phyloP scores from a whole-genome alignment of 2,113 vertebrate species.

The Mohoua ochrocephala region DNA sequence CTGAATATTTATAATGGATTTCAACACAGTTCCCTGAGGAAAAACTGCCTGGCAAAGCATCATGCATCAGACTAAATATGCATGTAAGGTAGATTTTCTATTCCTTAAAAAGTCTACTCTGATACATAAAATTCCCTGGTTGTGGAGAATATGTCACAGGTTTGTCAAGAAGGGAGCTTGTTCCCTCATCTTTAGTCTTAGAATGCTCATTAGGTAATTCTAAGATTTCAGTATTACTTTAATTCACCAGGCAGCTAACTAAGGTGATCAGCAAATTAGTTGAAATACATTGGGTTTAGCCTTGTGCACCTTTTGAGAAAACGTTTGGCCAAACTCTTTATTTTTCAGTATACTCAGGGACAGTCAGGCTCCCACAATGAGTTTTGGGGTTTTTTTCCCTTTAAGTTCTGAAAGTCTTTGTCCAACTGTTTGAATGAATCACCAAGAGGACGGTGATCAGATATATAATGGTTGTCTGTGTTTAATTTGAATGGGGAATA shows the following conservation, averaged over 20 bases:
- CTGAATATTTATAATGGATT: conserved; percentile 14
- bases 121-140: background rate
- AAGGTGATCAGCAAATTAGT: background rate
- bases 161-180: background rate
- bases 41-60: background rate
- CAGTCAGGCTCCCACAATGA: background rate
- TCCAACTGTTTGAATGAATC: background rate
- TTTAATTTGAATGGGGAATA: background rate
- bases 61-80: background rate
- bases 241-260: background rate
- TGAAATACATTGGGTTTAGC: background rate
- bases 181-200: background rate
- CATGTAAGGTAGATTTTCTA: background rate
- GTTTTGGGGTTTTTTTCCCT: background rate
- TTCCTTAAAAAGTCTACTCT: background rate
- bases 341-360: background rate
- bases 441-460: background rate
- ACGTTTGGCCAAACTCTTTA: background rate
- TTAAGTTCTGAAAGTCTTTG: background rate
- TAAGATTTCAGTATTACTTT: background rate
- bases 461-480: background rate
- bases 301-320: background rate
- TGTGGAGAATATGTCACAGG: background rate
- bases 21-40: background rate
- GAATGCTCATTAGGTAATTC: background rate